phyloP scores from a whole-genome alignment of 2,113 vertebrate species.

The Alosa alosa region DNA sequence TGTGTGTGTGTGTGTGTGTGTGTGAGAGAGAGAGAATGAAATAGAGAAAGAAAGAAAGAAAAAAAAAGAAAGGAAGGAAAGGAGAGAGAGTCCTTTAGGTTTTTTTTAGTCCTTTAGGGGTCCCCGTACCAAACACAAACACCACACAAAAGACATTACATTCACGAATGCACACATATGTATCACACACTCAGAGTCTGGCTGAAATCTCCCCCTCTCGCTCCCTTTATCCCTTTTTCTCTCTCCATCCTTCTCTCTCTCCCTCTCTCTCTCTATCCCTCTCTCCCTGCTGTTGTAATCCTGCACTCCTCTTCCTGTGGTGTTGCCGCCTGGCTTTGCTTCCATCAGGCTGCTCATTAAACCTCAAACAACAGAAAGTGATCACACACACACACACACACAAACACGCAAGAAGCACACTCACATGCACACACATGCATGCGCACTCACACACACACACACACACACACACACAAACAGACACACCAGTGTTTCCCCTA shows the following conservation, averaged over 20 bases:
- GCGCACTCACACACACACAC: neutral
- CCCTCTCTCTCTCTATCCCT: neutral
- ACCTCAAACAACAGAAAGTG: constrained; percentile 30
- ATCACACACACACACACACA: neutral
- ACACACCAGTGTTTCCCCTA: no score
- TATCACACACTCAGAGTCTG: neutral
- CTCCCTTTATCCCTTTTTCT: neutral
- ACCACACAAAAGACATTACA: neutral
- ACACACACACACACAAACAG: neutral
- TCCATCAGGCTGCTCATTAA: constrained; percentile 40
- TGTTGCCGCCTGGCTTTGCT: constrained; percentile 18
- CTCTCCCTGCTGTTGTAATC: neutral
- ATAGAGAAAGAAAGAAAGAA: neutral
- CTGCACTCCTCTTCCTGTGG: constrained; percentile 12
- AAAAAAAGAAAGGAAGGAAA: neutral
- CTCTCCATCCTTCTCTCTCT: neutral
- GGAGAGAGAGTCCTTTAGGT: no score
- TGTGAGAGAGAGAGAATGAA: neutral
- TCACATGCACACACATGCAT: neutral
- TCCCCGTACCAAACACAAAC: neutral
- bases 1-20: neutral
- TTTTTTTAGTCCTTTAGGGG: neutral
- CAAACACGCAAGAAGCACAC: neutral
- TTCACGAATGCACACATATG: constrained; percentile 21
- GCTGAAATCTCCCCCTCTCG: neutral